A percentile compares a stretch with the other conserved stretches of the same genome.
Conservation (phyloP, 2,113 vertebrate genomes). For the Zosterops borbonicus region DNA sequence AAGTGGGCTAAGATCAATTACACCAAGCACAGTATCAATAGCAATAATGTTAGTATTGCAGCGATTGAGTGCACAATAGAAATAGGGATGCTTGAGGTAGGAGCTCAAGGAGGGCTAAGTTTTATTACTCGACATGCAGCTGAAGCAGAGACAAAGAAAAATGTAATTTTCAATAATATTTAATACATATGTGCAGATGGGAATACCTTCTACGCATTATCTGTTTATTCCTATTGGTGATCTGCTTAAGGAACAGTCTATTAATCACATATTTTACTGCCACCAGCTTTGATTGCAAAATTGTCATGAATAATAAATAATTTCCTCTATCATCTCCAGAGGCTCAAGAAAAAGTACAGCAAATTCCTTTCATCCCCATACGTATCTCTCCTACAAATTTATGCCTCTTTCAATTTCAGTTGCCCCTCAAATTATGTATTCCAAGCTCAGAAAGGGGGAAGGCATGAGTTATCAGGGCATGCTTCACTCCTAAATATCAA, state of each 20-base stretch:
- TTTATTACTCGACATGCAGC: not conserved
- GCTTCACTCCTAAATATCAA: not conserved
- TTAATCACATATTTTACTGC: conserved; percentile 32
- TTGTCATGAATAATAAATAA: conserved; percentile 14
- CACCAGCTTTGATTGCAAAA: conserved; percentile 28
- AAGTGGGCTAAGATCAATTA: not conserved
- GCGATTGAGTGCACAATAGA: not conserved
- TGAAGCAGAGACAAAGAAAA: not conserved
- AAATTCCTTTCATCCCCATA: not conserved
- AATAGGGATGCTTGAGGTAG: not conserved
- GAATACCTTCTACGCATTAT: not conserved
- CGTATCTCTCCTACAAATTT: not conserved
- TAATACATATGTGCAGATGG: not conserved
- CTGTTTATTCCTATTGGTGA: not conserved
- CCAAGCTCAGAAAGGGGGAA: not conserved
- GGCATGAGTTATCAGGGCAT: not conserved
- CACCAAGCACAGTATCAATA: not conserved
- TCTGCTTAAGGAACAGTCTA: not conserved
- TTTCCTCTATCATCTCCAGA: not conserved
- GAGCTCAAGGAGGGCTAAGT: not conserved
- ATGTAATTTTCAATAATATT: not conserved
- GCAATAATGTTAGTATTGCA: not conserved
- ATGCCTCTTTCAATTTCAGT: not conserved
- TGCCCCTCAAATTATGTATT: not conserved
- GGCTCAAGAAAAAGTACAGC: not conserved